Evolutionary conservation across 2,113 vertebrate species (phyloP).

Genomic region (Paradoxurus hermaphroditus): DNA sequence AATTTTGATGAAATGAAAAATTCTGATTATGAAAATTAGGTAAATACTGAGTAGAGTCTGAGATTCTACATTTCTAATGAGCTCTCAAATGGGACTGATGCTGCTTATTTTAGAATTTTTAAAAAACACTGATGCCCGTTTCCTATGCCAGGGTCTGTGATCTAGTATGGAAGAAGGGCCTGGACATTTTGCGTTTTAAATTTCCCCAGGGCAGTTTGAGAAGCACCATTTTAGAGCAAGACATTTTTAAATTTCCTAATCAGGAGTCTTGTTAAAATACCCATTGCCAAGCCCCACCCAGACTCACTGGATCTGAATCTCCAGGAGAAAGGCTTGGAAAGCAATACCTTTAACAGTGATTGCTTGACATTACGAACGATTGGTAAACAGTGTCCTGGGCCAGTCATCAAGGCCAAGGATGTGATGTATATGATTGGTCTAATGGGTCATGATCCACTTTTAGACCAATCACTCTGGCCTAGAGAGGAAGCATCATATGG

Average conservation of each 20-base stretch:
- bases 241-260: neutral
- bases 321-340: neutral
- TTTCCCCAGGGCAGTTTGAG: neutral
- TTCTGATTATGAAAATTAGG: neutral
- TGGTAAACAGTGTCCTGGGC: neutral
- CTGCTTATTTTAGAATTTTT: neutral
- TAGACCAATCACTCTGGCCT: neutral
- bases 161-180: neutral
- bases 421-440: neutral
- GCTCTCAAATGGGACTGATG: neutral
- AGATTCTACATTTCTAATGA: neutral
- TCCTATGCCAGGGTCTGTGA: neutral
- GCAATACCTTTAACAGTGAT: neutral
- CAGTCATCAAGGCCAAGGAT: neutral
- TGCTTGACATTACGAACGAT: neutral
- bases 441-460: neutral
- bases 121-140: neutral
- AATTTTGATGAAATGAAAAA: neutral
- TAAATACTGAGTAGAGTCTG: neutral
- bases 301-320: neutral
- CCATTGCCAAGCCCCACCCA: neutral
- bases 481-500: neutral
- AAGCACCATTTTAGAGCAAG: neutral
- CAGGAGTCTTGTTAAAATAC: neutral
- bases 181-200: neutral